phyloP scores from a whole-genome alignment of 2,888 invertebrate species.

The Colostygia pectinataria region DNA sequence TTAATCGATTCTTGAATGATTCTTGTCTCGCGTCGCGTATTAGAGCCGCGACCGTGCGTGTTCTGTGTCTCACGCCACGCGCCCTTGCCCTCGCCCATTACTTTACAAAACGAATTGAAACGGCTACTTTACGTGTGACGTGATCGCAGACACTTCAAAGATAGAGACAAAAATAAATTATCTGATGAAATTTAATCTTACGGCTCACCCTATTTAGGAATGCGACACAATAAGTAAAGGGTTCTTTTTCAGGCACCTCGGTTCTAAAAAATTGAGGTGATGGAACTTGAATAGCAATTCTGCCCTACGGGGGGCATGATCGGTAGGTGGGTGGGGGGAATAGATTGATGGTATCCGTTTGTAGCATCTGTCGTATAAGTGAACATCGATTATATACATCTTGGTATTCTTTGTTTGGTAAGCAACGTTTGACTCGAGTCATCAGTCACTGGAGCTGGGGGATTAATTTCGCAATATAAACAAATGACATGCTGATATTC shows the following conservation, averaged over 20 bases:
- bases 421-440: constrained; percentile 67
- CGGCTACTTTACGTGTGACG: constrained; percentile 32
- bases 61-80: constrained; percentile 2
- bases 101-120: too few species aligned
- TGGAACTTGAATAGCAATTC: constrained; percentile 82
- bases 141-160: constrained; percentile 32
- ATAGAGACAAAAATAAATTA: constrained; percentile 55
- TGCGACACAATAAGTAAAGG: constrained; percentile 78
- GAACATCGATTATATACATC: constrained; percentile 79
- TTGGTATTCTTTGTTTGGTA: constrained; percentile 74
- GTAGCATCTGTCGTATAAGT: constrained; percentile 81
- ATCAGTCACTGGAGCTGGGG: constrained; percentile 62
- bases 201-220: constrained; percentile 66
- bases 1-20: constrained; percentile 70
- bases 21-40: constrained; percentile 54
- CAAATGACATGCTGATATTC: constrained; percentile 71
- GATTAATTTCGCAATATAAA: constrained; percentile 72
- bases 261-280: constrained; percentile 81
- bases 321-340: constrained; percentile 48
- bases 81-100: too few species aligned
- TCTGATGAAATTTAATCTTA: constrained; percentile 71
- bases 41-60: constrained; percentile 43
- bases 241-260: constrained; percentile 75
- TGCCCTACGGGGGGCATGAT: constrained; percentile 53
- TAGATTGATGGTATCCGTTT: constrained; percentile 81